Conservation (phyloP, 2,888 invertebrate genomes). For the Phortica okadai region DNA sequence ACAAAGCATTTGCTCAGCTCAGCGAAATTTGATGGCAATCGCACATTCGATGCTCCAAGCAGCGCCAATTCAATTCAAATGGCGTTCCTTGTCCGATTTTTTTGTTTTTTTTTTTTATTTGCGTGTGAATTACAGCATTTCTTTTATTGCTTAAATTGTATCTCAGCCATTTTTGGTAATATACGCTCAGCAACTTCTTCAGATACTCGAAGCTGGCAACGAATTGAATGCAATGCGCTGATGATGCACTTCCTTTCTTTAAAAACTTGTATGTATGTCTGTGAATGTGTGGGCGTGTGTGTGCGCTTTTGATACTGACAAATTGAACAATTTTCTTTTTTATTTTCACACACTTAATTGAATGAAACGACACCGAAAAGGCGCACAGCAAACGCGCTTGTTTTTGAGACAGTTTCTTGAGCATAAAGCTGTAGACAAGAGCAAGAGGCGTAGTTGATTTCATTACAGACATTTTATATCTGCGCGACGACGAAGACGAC, state of each 20-base stretch:
- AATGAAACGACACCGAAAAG: conserved; percentile 61
- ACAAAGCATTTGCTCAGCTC: conserved; percentile 10
- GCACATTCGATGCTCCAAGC: neutral
- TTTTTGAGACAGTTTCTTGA: conserved; percentile 13
- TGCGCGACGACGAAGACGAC: conserved; percentile 38
- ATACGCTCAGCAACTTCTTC: conserved; percentile 13
- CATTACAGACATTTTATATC: conserved; percentile 1
- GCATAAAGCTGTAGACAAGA: neutral
- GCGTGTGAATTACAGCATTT: conserved; percentile 20
- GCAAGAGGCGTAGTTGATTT: neutral
- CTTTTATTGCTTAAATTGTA: neutral
- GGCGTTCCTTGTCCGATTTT: neutral
- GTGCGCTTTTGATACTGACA: neutral
- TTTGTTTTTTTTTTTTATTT: neutral
- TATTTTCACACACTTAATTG: conserved; percentile 54
- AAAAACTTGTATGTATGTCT: neutral
- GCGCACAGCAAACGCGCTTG: neutral
- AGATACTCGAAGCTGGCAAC: neutral
- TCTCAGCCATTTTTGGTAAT: conserved; percentile 22
- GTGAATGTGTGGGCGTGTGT: neutral
- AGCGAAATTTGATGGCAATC: neutral
- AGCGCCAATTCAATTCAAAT: neutral
- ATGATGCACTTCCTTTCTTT: conserved; percentile 67
- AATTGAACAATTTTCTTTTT: neutral
- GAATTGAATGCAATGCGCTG: conserved; percentile 66